These are phyloP conservation scores for Solenopsis fugax DNA, from an alignment of 1,140 invertebrate species.

Conservation along the genomic window DNA sequence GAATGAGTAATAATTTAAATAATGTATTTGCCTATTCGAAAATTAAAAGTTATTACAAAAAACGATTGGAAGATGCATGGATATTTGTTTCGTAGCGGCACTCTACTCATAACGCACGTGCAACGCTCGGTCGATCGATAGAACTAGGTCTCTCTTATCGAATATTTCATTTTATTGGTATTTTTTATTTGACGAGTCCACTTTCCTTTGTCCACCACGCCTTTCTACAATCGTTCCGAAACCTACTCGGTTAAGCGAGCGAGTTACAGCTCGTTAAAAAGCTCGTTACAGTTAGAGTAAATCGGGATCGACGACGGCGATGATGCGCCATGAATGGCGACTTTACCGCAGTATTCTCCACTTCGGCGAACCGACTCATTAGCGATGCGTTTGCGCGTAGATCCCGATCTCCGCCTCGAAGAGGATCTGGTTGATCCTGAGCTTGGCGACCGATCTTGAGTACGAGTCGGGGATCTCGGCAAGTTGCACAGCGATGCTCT, in stretches of 20 bases:
- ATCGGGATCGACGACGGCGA: background rate
- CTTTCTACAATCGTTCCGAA: background rate
- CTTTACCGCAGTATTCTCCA: background rate
- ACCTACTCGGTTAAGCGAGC: background rate
- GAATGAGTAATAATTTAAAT: background rate
- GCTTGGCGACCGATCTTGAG: conserved; percentile 79
- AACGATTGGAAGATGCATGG: background rate
- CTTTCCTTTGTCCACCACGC: background rate
- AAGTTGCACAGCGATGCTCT: conserved; percentile 78
- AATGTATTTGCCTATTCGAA: background rate
- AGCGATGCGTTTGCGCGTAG: conserved; percentile 77
- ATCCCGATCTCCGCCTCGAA: conserved; percentile 80
- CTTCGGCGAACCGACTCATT: conserved; percentile 44
- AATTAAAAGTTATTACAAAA: background rate
- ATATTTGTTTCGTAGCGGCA: background rate
- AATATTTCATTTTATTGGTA: conserved; percentile 11
- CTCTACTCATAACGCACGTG: background rate
- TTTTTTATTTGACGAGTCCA: background rate
- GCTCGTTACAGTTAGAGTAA: background rate
- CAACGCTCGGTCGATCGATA: background rate
- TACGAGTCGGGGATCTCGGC: conserved; percentile 79
- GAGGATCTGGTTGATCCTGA: conserved; percentile 79
- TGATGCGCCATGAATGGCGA: background rate
- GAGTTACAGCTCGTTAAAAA: background rate
- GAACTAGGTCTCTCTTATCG: background rate